Base-by-base conservation (phyloP, 2,113 vertebrate genomes). In the Lota lota region DNA sequence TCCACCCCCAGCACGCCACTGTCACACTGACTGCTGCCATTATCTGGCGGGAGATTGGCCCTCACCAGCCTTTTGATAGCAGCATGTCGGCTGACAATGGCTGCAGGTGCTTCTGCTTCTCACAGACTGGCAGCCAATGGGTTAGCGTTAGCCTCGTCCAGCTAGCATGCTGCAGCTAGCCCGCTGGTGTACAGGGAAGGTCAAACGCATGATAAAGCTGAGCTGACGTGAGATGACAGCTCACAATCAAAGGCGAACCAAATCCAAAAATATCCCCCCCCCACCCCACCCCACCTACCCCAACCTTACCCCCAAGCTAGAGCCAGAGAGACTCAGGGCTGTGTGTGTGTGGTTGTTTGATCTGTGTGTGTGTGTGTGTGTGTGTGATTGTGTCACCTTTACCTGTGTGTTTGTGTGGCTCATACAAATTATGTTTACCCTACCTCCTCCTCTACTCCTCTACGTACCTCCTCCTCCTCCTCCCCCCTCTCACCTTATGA, bases 1-100 rank as follows among this genome's bases (percentile, higher is more conserved):
- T 7, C 50, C 50, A 1, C 11, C 50, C 16, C 11, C 77, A 0
- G 65, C 36, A 60, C 74, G 67, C 84, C 80, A 70, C 84, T 78
- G 75, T 83, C 81, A 86, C 72, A 76, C 62, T 76, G 80, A 70
- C 82, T 83, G 78, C 79, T 79, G 80, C 86, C 84, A 88, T 90
- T 90, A 90, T 90, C 88, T 87, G 76, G 76, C 75, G 57, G 50
- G 77, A 84, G 82, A 90, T 88, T 90, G 87, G 79, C 63, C 72
- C 77, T 76, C 72, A 80, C 78, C 69, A 63, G 36, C 78, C 79
- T 83, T 24, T 88, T 90, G 87, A 88, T 79, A 80, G 80, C 81
- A 72, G 73, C 74, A 75, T 85, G 85, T 87, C 80, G 65, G 61
- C 24, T 22, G 72, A 88, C 84, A 85, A 85, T 82, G 69, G 78